Evolutionary conservation across 1,140 invertebrate genomes (phyloP).

Genomic region (Sarcophaga peregrina): DNA sequence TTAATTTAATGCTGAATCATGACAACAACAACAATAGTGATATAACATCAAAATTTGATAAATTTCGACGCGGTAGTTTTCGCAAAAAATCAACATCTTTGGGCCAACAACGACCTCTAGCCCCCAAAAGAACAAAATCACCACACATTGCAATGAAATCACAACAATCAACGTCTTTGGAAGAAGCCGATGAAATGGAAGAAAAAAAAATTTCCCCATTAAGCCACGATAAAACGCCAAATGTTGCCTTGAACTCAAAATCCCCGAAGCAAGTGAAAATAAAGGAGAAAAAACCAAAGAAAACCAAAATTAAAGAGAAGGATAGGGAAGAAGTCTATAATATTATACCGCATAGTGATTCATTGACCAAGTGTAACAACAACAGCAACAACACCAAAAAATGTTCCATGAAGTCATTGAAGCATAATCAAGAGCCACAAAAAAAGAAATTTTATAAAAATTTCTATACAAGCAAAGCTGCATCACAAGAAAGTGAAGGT

Average conservation of each 20-base stretch:
- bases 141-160: constrained; percentile 45
- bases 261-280: background rate
- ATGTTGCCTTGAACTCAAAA: background rate
- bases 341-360: constrained; percentile 33
- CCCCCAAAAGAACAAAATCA: constrained; percentile 48
- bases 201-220: background rate
- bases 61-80: constrained; percentile 51
- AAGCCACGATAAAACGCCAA: background rate
- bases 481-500: constrained; percentile 26
- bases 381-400: constrained; percentile 31
- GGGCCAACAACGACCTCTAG: background rate
- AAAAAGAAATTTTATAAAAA: constrained; percentile 48
- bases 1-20: background rate
- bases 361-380: constrained; percentile 17
- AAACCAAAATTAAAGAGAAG: background rate
- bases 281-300: constrained; percentile 17
- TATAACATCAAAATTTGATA: constrained; percentile 48
- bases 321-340: background rate
- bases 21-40: constrained; percentile 31
- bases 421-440: constrained; percentile 29
- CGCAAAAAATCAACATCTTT: constrained; percentile 46
- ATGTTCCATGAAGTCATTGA: constrained; percentile 44
- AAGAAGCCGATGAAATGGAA: constrained; percentile 44
- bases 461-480: constrained; percentile 1
- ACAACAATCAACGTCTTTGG: constrained; percentile 41